Base-by-base conservation (phyloP, 2,113 vertebrate species). In the Dicaeum eximium region DNA sequence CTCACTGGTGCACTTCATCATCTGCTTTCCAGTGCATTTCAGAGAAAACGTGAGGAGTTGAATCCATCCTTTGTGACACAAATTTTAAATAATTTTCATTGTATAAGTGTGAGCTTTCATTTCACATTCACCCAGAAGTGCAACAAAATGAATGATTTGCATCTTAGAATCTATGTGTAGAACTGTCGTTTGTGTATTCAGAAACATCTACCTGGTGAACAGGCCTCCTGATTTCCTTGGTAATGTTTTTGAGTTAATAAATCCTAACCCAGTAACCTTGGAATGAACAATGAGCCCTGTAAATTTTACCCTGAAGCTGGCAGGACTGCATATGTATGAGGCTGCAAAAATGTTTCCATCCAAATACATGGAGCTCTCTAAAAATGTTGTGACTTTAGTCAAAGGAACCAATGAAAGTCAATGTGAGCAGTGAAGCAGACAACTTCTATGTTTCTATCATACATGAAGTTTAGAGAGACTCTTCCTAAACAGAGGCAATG, bases 181-280 rank as follows among this genome's bases (percentile, higher is more conserved):
- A 73, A 37, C 22, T 86, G 45, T 33, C 54, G 30, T 23, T 86
- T 42, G 38, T 38, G 31, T 88, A 33, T 66, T 90, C 37, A 93
- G 54, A 51, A 56, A 44, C 22, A 56, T 80, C 31, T 80, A 19
- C 38, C 16, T 72, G 19, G 33, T 62, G 53, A 80, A 38, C 30
- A 54, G 30, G 15, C 22, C 22, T 86, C 48, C 64, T 47, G 19
- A 58, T 90, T 77, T 91, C 50, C 58, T 91, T 73, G 38, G 47
- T 73, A 85, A 83, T 80, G 44, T 86, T 94, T 94, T 74, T 85
- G 71, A 91, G 51, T 96, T 90, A 90, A 78, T 51, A 90, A 77
- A 90, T 95, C 71, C 42, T 88, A 69, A 82, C 38, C 11, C 12
- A 30, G 37, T 95, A 92, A 90, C 47, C 79, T 92, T 96, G 72